Evolutionary conservation across 2,113 vertebrate genomes (phyloP).

Genomic region (Elgaria multicarinata): DNA sequence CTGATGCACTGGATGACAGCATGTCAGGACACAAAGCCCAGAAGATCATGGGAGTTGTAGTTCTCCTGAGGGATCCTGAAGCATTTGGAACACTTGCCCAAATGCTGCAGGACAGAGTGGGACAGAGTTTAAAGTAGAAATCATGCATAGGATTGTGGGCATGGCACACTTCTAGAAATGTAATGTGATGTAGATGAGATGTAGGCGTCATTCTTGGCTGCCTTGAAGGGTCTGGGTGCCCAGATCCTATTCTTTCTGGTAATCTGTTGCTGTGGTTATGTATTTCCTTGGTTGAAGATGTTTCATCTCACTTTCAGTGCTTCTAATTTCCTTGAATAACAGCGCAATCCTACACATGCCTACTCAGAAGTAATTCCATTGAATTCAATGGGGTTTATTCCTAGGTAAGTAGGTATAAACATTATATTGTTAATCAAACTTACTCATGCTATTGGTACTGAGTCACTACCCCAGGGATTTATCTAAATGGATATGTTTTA

Average conservation of each 20-base stretch:
- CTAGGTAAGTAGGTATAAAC: constrained; percentile 3
- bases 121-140: no score
- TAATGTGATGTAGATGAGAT: background rate
- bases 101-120: no score
- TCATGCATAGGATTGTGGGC: no score
- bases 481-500: constrained; percentile 18
- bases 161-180: no score
- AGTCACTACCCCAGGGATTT: constrained; percentile 40
- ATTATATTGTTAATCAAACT: constrained; percentile 38
- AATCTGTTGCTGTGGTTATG: constrained; percentile 20
- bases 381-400: background rate
- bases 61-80: no score
- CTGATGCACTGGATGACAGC: no score
- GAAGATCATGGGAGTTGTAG: no score
- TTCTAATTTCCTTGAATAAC: constrained; percentile 28
- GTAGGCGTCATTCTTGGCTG: background rate
- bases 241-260: background rate
- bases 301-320: background rate
- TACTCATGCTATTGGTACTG: constrained; percentile 21
- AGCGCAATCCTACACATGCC: no score
- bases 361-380: background rate
- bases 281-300: constrained; percentile 20
- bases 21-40: no score
- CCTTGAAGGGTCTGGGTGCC: no score
- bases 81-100: no score